Evolutionary conservation across 2,888 invertebrate genomes (phyloP), one percentile per base, ranked within the genome.

Genomic region (Nephrocerus scutellatus): DNA sequence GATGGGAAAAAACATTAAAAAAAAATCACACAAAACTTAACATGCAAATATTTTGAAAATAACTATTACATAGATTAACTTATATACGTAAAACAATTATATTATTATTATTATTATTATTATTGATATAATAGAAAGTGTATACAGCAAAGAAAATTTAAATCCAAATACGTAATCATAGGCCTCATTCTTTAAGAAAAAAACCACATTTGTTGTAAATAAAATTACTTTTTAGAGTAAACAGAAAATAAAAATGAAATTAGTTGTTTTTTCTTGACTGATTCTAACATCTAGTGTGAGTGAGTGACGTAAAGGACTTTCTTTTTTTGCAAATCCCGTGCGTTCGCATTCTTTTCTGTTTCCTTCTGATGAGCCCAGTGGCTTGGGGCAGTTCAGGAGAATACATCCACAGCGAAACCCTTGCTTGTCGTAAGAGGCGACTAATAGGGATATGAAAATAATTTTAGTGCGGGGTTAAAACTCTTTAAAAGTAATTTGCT

Each of bases 81-180:
- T 30, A 41, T 39, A 39, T 30, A 43, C 23, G 30, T 21, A 42
- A 46, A 34, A 38, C 20, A 43, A 43, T 41, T 41, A 40, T 37
- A 36, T 34, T 33, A 33, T 32, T 41, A 41, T 46, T 39, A 46
- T 43, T n/a, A n/a, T n/a, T n/a, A n/a, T n/a, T n/a, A n/a, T n/a
- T n/a, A n/a, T n/a, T n/a, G n/a, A n/a, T n/a, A n/a, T n/a, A n/a
- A n/a, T n/a, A n/a, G n/a, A n/a, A n/a, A n/a, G n/a, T n/a, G n/a
- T n/a, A n/a, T n/a, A n/a, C n/a, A 22, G 30, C 30, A n/a, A 20
- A 22, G 32, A 46, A 47, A 43, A 52, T 58, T 48, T 54, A 56
- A 60, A 63, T 62, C 63, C 60, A 63, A 59, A 66, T 66, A 66
- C 66, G 66, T 66, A 66, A 64, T 61, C 56, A 62, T 64, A 58